A percentile compares a stretch with the other conserved stretches of the same genome.
Evolutionary conservation across 2,797 vertebrate genomes (phyloP).

Genomic region (Agapornis canus): DNA sequence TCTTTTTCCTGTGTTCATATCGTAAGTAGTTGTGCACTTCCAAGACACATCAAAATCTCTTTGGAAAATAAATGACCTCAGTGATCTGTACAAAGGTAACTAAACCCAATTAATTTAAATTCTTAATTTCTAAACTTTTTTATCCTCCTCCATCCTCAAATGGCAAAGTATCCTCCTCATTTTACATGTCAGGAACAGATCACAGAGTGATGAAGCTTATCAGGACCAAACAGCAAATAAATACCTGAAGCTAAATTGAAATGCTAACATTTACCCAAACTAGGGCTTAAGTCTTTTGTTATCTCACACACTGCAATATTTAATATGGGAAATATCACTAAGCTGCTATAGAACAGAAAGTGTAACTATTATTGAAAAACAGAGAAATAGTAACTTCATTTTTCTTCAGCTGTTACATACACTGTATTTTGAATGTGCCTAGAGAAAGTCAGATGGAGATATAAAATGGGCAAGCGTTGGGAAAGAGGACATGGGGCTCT

Average conservation of each 20-base stretch:
- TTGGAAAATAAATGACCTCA: neutral
- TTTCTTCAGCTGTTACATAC: neutral
- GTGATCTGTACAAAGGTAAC: neutral
- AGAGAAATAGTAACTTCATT: neutral
- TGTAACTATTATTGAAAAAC: neutral
- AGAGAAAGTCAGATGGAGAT: neutral
- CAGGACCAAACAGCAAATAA: neutral
- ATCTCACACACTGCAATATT: neutral
- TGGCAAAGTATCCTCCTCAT: neutral
- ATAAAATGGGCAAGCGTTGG: neutral
- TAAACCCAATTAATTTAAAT: neutral
- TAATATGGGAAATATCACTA: neutral
- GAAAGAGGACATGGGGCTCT: rapidly evolving
- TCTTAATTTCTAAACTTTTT: neutral
- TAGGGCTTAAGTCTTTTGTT: neutral
- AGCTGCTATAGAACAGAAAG: neutral
- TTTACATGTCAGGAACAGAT: neutral
- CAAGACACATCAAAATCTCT: neutral
- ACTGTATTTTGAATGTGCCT: neutral
- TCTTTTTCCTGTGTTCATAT: neutral
- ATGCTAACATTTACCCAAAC: neutral
- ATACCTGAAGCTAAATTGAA: neutral
- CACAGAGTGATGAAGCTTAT: neutral
- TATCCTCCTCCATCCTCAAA: neutral
- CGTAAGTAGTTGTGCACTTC: neutral